phyloP scores from a whole-genome alignment of 2,113 vertebrate species.

The Sakesphorus luctuosus region DNA sequence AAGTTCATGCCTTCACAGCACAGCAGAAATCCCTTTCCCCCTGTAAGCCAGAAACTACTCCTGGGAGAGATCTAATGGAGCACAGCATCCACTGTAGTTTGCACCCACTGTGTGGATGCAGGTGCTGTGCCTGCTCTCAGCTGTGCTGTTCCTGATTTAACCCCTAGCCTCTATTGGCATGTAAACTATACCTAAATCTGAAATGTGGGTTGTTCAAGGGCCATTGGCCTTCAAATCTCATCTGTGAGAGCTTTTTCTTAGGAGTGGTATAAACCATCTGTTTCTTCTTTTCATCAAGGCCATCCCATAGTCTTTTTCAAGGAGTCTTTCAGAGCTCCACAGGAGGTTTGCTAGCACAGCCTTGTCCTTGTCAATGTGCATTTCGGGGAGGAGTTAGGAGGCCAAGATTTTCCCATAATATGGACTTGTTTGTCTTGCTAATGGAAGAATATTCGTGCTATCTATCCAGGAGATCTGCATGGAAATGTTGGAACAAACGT shows the following conservation, averaged over 20 bases:
- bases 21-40: background rate
- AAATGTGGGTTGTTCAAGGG: background rate
- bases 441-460: background rate
- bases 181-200: background rate
- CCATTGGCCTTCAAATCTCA: background rate
- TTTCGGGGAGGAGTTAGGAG: background rate
- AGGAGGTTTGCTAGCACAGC: background rate
- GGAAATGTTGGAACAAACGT: background rate
- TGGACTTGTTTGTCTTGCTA: background rate
- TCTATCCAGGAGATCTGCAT: background rate
- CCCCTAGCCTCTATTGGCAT: background rate
- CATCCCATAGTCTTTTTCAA: background rate
- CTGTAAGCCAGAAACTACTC: background rate
- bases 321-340: background rate
- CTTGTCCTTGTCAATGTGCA: background rate
- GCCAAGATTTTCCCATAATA: background rate
- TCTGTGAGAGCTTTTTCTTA: background rate
- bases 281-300: background rate
- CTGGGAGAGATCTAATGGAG: background rate
- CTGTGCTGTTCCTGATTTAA: background rate
- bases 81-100: background rate
- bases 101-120: rapidly evolving
- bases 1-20: background rate
- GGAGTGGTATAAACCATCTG: background rate
- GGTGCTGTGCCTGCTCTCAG: background rate